Conservation (phyloP, 2,888 invertebrate genomes). For the Pyrgus malvae region DNA sequence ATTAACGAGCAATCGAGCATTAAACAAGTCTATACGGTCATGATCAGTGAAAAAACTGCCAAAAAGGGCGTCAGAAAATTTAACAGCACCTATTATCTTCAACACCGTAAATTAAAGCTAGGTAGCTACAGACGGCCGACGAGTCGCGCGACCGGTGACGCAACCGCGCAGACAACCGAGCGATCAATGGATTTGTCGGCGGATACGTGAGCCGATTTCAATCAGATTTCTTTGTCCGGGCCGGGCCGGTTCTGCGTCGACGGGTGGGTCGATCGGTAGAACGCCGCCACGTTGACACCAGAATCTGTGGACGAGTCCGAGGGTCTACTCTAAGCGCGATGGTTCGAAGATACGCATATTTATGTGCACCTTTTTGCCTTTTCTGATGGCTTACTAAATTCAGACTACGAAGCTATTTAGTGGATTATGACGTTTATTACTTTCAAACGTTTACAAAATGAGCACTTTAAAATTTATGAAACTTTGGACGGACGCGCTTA, state of each 20-base stretch:
- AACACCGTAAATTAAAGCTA: constrained; percentile 74
- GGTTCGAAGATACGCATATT: no score
- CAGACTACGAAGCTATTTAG: no score
- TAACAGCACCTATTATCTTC: constrained; percentile 73
- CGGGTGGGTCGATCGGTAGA: constrained; percentile 48
- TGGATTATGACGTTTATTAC: no score
- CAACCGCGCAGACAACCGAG: constrained; percentile 37
- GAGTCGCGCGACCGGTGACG: constrained; percentile 46
- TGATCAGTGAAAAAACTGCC: constrained; percentile 45
- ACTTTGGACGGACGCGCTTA: no score
- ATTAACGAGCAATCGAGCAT: constrained; percentile 7
- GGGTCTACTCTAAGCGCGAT: no score
- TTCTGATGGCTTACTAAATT: no score
- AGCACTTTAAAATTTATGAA: no score
- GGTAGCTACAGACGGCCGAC: constrained; percentile 52
- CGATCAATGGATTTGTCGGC: constrained; percentile 41
- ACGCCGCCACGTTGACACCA: constrained; percentile 44
- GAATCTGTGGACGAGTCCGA: constrained; percentile 52
- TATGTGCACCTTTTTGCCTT: no score
- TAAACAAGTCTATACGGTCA: constrained; percentile 3
- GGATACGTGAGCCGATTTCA: constrained; percentile 53
- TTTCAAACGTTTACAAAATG: no score
- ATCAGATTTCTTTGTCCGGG: constrained; percentile 76
- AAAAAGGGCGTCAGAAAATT: constrained; percentile 63
- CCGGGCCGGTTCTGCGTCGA: constrained; percentile 49